Evolutionary conservation across 2,888 invertebrate genomes (phyloP), one percentile per base, ranked within the genome.

Genomic region (Leptinotarsa rubiginosa): DNA sequence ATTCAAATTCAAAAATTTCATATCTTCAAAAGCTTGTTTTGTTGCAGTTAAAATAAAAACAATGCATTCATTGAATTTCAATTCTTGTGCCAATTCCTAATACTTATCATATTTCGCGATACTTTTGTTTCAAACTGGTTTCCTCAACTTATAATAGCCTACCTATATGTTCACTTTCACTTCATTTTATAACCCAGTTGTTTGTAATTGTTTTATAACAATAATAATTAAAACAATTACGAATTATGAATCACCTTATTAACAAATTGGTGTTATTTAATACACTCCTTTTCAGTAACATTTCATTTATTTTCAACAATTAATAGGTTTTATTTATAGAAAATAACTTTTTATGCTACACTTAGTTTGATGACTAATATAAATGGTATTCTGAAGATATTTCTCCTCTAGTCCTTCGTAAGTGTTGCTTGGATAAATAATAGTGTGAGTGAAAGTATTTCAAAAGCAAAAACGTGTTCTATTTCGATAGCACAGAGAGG

Each of bases 181-280:
- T 75, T 67, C 50, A 67, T 73, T 74, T 75, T 67, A 75, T 75
- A 70, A 75, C 73, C 75, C 59, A 75, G 75, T 70, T 75, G 49
- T 67, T 75, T 20, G 69, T 75, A 75, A 75, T 75, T 73, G 72
- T 75, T 73, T 69, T 75, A 70, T 70, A 75, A 73, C 68, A 68
- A 69, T 73, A 72, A 67, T 66, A 71, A 65, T 64, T 64, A 72
- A 49, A 72, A 31, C 69, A 47, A 66, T 56, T 70, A 74, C 72
- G 72, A 75, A 75, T 75, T 68, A 75, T 75, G 75, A 75, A 75
- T 75, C 75, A 75, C 71, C 56, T 41, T 59, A 72, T 72, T 72
- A 71, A 72, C 54, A 54, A 66, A 62, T 65, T 72, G 50, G 41
- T 31, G 49, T 72, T 67, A 66, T 72, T 72, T 50, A 70, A 72